Percentiles rank a stretch among this genome's conserved stretches.
These are phyloP conservation scores for Myopa testacea DNA, from an alignment of 2,888 invertebrate species.

Conservation along the genomic window DNA sequence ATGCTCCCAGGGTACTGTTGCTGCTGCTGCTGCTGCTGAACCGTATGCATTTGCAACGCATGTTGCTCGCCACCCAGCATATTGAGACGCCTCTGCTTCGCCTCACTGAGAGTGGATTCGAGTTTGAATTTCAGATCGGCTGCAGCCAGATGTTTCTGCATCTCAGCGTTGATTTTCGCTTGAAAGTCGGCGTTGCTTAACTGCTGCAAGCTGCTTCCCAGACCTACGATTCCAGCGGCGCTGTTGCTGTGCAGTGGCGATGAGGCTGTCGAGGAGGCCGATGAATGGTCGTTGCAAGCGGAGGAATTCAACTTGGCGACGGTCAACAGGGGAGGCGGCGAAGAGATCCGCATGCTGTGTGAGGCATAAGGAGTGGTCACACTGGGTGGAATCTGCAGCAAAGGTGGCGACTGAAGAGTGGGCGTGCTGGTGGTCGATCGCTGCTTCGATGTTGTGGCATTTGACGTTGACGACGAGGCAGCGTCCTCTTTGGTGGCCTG, in stretches of 20 bases:
- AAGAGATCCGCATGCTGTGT: conserved; percentile 50
- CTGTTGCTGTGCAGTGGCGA: conserved; percentile 54
- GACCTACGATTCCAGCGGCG: not conserved
- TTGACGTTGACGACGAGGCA: conserved; percentile 36
- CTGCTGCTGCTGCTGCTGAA: conserved; percentile 62
- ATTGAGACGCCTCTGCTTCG: conserved; percentile 58
- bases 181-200: conserved; percentile 60
- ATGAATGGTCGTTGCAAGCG: conserved; percentile 56
- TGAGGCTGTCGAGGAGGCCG: conserved; percentile 58
- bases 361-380: conserved; percentile 31
- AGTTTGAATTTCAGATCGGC: conserved; percentile 65
- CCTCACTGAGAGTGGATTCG: conserved; percentile 61
- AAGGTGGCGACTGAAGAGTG: conserved; percentile 53
- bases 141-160: conserved; percentile 66
- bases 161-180: conserved; percentile 66
- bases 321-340: conserved; percentile 61
- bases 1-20: conserved; percentile 49
- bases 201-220: conserved; percentile 41
- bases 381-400: conserved; percentile 46
- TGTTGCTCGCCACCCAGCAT: conserved; percentile 52
- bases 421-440: conserved; percentile 47
- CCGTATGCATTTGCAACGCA: conserved; percentile 55
- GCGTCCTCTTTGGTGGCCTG: conserved; percentile 46
- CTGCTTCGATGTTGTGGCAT: conserved; percentile 36
- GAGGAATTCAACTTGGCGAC: conserved; percentile 52